Percentiles rank a stretch among this genome's conserved stretches.
Conservation (phyloP, 2,888 invertebrate genomes). For the Agonopterix alstromeriana region DNA sequence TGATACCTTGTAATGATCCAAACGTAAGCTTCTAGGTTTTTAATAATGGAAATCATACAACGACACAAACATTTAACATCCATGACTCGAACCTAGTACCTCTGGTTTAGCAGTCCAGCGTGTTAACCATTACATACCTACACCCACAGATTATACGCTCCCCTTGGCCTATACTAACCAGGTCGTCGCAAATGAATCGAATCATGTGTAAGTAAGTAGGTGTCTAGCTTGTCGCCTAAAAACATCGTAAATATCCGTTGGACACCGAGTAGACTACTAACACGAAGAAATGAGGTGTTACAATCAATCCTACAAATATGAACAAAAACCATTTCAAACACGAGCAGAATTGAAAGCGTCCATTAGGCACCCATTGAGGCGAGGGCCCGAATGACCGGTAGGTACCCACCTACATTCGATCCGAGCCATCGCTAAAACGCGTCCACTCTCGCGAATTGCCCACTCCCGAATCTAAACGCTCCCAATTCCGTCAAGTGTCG, state of each 20-base stretch:
- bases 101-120: too few species aligned
- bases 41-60: too few species aligned
- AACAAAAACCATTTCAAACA: constrained; percentile 33
- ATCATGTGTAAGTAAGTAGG: not conserved
- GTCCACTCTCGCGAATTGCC: constrained; percentile 67
- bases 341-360: constrained; percentile 28
- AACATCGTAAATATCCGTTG: too few species aligned
- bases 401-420: constrained; percentile 1
- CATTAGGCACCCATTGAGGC: constrained; percentile 48
- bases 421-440: constrained; percentile 37
- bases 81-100: too few species aligned
- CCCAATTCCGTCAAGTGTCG: constrained; percentile 70
- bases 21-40: too few species aligned
- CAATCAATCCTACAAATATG: constrained; percentile 5
- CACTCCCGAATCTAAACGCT: constrained; percentile 70
- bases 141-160: too few species aligned
- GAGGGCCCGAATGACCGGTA: constrained; percentile 31
- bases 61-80: too few species aligned
- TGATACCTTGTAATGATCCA: too few species aligned
- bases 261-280: not conserved
- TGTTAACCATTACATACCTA: too few species aligned
- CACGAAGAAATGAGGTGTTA: too few species aligned
- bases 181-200: not conserved
- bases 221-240: not conserved
- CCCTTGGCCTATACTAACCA: too few species aligned